Evolutionary conservation across 2,888 invertebrate genomes (phyloP), one percentile per base, ranked within the genome.

Genomic region (Acronicta aceris): DNA sequence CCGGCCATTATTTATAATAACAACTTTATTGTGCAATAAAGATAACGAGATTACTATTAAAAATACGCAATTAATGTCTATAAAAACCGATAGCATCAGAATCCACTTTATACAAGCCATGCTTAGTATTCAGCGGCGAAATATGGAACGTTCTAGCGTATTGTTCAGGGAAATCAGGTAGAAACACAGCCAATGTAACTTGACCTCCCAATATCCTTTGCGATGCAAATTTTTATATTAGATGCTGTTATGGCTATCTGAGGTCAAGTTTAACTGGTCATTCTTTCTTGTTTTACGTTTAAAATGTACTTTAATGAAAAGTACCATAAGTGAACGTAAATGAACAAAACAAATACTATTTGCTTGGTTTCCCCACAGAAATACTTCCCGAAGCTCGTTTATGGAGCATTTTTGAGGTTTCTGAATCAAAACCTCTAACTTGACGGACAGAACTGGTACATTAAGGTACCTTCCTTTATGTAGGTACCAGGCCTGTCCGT

Each of bases 151-250:
- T 12, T 53, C 16, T 33, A 49, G 52, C 49, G 45, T 65, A 56
- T 59, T 65, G 50, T 54, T 48, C 8, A 42, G 45, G 50, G 50
- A 53, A 65, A 65, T 69, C 60, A 54, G 65, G 43, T 58, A 27
- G 42, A 21, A 59, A 38, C 21, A 8, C 40, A 0, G 15, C 59
- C 48, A 68, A 42, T 73, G 16, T 54, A 21, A 21, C 5, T 10
- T 68, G 65, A 38, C 38, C 63, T 16, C 25, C 36, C 5, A 45
- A 46, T 58, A 53, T 45, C 12, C 41, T 16, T 46, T 21, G 12
- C 7, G 0, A 5, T 33, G 5, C 0, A 3, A 36, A n/a, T 41
- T 45, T 50, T 45, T 5, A 8, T 40, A 13, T 38, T 38, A 13
- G 8, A 45, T n/a, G 10, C 12, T 21, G 33, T 25, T 38, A 4